Evolutionary conservation across 2,888 invertebrate genomes (phyloP).

Genomic region (Macrosiphum euphorbiae): DNA sequence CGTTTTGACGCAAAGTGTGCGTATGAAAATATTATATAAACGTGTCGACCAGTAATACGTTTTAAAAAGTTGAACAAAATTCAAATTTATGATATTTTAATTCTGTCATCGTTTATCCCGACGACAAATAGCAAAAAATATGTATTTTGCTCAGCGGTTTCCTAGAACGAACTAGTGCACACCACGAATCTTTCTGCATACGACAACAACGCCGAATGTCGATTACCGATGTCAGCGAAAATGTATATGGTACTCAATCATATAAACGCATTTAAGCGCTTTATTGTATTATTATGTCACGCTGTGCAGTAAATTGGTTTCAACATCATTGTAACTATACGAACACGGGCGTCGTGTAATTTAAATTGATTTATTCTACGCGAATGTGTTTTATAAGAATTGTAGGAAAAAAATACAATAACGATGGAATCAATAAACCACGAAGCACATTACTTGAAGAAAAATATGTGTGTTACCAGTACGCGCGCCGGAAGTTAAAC

Average conservation of each 20-base stretch:
- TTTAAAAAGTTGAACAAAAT: too few species aligned
- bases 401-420: background rate
- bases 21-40: background rate
- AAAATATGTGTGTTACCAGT: too few species aligned
- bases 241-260: background rate
- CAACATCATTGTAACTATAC: background rate
- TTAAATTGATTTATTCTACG: background rate
- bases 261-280: background rate
- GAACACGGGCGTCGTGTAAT: background rate
- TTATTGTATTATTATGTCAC: background rate
- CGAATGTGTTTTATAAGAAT: background rate
- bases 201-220: background rate
- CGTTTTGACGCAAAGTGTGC: background rate
- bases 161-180: background rate
- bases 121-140: background rate
- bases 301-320: background rate
- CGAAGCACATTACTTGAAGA: background rate
- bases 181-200: background rate
- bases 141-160: background rate
- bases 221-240: conserved; percentile 2
- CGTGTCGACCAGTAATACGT: background rate
- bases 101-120: background rate
- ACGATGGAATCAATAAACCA: background rate
- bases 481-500: too few species aligned
- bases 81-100: background rate